Conservation (phyloP, 2,113 vertebrate species). For the Mustela nigripes region DNA sequence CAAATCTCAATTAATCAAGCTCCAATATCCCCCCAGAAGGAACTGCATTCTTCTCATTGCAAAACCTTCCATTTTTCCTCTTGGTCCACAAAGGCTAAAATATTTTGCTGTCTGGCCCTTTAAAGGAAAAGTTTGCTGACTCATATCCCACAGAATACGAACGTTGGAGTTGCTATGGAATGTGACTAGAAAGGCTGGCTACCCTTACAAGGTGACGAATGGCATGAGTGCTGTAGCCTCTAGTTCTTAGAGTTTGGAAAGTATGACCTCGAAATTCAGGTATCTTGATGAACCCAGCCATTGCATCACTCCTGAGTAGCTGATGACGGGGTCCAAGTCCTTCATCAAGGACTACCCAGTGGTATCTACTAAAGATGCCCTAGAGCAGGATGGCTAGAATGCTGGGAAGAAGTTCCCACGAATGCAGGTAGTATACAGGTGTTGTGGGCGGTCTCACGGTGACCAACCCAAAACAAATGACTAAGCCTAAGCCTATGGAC, state of each 20-base stretch:
- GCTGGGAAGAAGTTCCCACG: slow-evolving; percentile 93
- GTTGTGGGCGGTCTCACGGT: neutral
- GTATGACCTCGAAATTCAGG: slow-evolving; percentile 94
- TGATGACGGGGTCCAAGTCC: slow-evolving; percentile 91
- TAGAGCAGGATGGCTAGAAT: slow-evolving; percentile 93
- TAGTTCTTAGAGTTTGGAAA: slow-evolving; percentile 91
- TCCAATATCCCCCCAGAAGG: neutral
- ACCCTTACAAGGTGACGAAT: slow-evolving; percentile 92
- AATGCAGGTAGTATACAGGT: slow-evolving; percentile 65
- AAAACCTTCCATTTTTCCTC: neutral
- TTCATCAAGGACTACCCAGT: slow-evolving; percentile 93
- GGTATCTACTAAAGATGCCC: slow-evolving; percentile 94
- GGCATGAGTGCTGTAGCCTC: slow-evolving; percentile 93
- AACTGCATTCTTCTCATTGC: slow-evolving; percentile 15
- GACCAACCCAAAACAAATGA: neutral
- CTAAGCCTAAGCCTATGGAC: neutral
- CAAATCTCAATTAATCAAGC: neutral
- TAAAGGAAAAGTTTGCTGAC: neutral
- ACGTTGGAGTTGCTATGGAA: slow-evolving; percentile 93
- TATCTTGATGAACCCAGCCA: slow-evolving; percentile 80
- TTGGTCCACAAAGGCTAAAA: neutral
- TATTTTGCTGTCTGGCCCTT: neutral
- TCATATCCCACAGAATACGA: slow-evolving; percentile 92
- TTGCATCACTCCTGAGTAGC: slow-evolving; percentile 90
- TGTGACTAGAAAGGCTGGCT: slow-evolving; percentile 92